Conservation (phyloP, 2,888 invertebrate species). For the Campoplex nolae region DNA sequence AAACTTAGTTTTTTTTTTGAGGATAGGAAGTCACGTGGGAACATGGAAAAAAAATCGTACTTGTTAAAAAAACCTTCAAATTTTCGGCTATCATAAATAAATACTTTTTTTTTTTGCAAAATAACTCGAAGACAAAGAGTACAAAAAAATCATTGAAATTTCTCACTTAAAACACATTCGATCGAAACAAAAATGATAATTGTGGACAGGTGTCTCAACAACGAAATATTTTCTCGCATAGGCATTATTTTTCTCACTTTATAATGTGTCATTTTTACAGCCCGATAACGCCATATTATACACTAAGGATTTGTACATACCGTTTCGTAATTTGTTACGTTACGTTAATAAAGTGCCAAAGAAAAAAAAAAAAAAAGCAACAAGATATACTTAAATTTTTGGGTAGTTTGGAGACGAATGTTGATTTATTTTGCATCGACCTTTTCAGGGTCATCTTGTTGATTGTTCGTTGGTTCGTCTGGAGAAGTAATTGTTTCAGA, state of each 20-base stretch:
- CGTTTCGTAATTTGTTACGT: constrained; percentile 77
- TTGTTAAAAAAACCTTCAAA: neutral
- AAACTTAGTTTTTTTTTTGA: neutral
- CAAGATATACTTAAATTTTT: neutral
- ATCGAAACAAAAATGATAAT: neutral
- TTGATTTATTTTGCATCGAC: neutral
- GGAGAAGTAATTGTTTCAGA: neutral
- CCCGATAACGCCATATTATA: constrained; percentile 80
- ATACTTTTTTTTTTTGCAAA: neutral
- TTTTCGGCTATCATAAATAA: neutral
- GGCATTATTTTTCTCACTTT: constrained; percentile 56
- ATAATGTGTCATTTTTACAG: constrained; percentile 67
- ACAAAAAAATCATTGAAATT: neutral
- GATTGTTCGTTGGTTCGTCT: constrained; percentile 5
- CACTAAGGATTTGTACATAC: constrained; percentile 81
- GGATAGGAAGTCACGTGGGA: neutral
- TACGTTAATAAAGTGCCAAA: constrained; percentile 83
- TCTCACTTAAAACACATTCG: neutral
- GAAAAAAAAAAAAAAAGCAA: constrained; percentile 74
- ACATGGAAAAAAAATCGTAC: no score
- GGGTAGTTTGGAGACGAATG: neutral
- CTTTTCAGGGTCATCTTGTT: neutral
- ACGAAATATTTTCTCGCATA: constrained; percentile 71
- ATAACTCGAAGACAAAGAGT: neutral
- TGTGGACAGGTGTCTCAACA: constrained; percentile 16